phyloP scores from a whole-genome alignment of 2,888 invertebrate genomes.

The Eupsilia transversa region DNA sequence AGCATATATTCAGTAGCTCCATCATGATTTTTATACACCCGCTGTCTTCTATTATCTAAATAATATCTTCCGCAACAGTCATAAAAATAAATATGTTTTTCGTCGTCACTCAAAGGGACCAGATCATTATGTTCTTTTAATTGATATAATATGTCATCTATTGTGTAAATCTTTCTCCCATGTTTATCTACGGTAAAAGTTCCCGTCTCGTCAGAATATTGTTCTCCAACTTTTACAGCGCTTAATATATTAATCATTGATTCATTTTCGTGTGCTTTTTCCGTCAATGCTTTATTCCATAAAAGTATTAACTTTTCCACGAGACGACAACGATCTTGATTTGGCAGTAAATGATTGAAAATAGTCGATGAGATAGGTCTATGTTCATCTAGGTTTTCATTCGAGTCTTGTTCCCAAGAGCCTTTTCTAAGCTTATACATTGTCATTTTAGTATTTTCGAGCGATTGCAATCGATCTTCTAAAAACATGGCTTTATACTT shows the following conservation, averaged over 20 bases:
- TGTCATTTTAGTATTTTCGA: slow-evolving; percentile 69
- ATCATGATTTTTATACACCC: slow-evolving; percentile 67
- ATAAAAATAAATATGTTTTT: slow-evolving; percentile 70
- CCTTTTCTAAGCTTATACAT: slow-evolving; percentile 59
- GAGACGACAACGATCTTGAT: slow-evolving; percentile 67
- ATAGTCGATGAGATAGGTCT: slow-evolving; percentile 55
- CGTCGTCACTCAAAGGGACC: slow-evolving; percentile 67
- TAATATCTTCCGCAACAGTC: slow-evolving; percentile 74
- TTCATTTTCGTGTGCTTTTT: slow-evolving; percentile 36
- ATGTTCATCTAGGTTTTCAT: slow-evolving; percentile 10
- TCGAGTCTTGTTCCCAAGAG: neutral
- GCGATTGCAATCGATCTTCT: slow-evolving; percentile 69
- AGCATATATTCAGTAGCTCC: slow-evolving; percentile 70
- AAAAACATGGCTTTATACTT: slow-evolving; percentile 72
- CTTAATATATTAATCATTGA: slow-evolving; percentile 74
- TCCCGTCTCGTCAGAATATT: slow-evolving; percentile 68
- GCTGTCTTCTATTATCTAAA: slow-evolving; percentile 51
- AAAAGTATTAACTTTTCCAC: slow-evolving; percentile 67
- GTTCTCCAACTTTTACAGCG: slow-evolving; percentile 65
- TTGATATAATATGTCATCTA: slow-evolving; percentile 66
- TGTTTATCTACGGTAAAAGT: slow-evolving; percentile 68
- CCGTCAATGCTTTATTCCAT: slow-evolving; percentile 67
- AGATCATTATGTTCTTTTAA: slow-evolving; percentile 67
- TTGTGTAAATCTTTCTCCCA: slow-evolving; percentile 71
- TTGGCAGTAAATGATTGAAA: slow-evolving; percentile 73